phyloP scores from a whole-genome alignment of 2,888 invertebrate species.

The Mongoloraphidia duomilia region DNA sequence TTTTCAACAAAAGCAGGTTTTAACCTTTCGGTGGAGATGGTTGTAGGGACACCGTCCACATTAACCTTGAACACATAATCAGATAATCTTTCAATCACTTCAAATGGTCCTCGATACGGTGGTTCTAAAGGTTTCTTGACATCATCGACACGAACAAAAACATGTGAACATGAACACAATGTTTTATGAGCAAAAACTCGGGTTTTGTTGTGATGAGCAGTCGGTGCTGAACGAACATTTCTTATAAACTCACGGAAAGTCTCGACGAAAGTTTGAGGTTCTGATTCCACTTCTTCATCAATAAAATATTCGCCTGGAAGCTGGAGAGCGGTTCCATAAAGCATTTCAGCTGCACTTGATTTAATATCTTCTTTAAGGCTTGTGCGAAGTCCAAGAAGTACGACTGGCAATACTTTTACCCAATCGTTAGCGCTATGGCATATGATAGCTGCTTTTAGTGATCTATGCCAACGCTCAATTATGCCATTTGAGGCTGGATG shows the following conservation, averaged over 20 bases:
- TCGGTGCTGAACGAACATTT: neutral
- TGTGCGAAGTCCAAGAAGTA: constrained; percentile 16
- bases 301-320: constrained; percentile 13
- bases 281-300: too few species aligned
- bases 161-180: too few species aligned
- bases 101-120: too few species aligned
- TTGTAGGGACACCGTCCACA: too few species aligned
- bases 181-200: too few species aligned
- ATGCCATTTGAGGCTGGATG: constrained; percentile 4
- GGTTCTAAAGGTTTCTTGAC: too few species aligned
- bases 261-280: neutral
- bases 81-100: too few species aligned
- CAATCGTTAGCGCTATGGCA: constrained; percentile 9
- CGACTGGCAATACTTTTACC: constrained; percentile 14
- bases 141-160: too few species aligned
- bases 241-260: neutral
- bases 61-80: too few species aligned
- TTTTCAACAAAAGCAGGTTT: too few species aligned
- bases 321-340: constrained; percentile 12
- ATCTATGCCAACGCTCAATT: neutral
- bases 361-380: constrained; percentile 10
- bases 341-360: constrained; percentile 12
- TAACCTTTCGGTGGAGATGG: too few species aligned
- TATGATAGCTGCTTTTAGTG: neutral
- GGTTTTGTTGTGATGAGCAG: constrained; percentile 1